Percentiles rank a stretch among this genome's conserved stretches.
Evolutionary conservation across 2,113 vertebrate species (phyloP).

Genomic region (Hemibagrus wyckioides): DNA sequence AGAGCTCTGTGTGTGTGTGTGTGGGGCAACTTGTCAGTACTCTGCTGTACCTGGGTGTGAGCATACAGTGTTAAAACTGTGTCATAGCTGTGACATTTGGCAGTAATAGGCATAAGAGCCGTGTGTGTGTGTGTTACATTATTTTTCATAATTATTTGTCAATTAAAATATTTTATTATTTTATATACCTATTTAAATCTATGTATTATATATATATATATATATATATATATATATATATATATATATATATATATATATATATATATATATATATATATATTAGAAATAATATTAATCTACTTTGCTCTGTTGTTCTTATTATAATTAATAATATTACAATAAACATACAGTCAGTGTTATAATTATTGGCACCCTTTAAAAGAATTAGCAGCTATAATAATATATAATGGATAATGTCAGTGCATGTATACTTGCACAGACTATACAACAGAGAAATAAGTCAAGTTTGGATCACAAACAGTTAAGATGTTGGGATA

Average conservation of each 20-base stretch:
- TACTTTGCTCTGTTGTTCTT: not conserved
- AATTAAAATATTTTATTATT: not conserved
- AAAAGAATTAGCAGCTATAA: not conserved
- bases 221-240: too few species aligned
- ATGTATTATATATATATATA: too few species aligned
- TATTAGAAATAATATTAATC: not conserved
- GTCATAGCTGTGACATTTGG: slow-evolving; percentile 43
- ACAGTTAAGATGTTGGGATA: too few species aligned
- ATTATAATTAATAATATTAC: too few species aligned
- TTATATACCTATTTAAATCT: too few species aligned
- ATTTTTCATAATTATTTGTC: too few species aligned
- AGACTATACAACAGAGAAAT: not conserved
- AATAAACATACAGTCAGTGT: not conserved
- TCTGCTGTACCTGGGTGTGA: slow-evolving; percentile 29
- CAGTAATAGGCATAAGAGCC: slow-evolving; percentile 26
- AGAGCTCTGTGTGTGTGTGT: slow-evolving; percentile 2
- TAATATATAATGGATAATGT: not conserved
- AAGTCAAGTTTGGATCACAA: not conserved
- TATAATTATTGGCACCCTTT: not conserved
- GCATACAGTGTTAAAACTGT: slow-evolving; percentile 48
- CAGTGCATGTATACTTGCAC: not conserved
- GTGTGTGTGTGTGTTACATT: not conserved
- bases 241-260: too few species aligned
- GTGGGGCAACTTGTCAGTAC: slow-evolving; percentile 29
- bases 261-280: too few species aligned